Evolutionary conservation across 1,140 invertebrate species (phyloP).

Genomic region (Drosophila bocki): DNA sequence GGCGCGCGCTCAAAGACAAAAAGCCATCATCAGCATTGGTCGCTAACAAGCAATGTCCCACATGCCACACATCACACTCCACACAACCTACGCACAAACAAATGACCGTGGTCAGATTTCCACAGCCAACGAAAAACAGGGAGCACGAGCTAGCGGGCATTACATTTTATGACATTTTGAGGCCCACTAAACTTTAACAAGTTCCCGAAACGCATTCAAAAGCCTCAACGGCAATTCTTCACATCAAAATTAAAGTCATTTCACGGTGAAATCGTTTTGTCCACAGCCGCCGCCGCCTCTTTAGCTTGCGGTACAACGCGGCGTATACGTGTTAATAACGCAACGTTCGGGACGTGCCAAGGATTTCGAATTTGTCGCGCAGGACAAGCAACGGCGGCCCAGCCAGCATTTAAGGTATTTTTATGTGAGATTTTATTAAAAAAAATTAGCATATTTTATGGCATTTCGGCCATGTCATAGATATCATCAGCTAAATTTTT

Average conservation of each 20-base stretch:
- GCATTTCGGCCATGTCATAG: conserved; percentile 30
- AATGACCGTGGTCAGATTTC: conserved; percentile 66
- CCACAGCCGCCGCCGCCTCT: background rate
- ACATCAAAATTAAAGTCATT: conserved; percentile 74
- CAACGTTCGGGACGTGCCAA: conserved; percentile 66
- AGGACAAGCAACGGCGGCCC: conserved; percentile 1
- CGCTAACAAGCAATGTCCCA: conserved; percentile 59
- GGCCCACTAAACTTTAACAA: conserved; percentile 75
- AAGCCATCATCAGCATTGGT: conserved; percentile 72
- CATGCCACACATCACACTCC: conserved; percentile 3
- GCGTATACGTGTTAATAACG: conserved; percentile 75
- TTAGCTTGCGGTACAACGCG: conserved; percentile 17
- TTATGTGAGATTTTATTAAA: conserved; percentile 73
- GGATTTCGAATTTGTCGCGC: conserved; percentile 57
- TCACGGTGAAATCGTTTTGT: conserved; percentile 33
- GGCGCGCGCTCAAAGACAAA: conserved; percentile 67
- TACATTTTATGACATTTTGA: conserved; percentile 79
- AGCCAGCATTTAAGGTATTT: conserved; percentile 71
- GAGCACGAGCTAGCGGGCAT: conserved; percentile 37
- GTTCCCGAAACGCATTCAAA: conserved; percentile 58
- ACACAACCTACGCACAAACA: conserved; percentile 36
- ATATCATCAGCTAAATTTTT: conserved; percentile 34
- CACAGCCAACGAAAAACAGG: background rate
- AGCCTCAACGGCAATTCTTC: conserved; percentile 46
- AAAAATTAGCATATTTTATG: conserved; percentile 75